Conservation (phyloP, 1,140 invertebrate species). For the Sitodiplosis mosellana region DNA sequence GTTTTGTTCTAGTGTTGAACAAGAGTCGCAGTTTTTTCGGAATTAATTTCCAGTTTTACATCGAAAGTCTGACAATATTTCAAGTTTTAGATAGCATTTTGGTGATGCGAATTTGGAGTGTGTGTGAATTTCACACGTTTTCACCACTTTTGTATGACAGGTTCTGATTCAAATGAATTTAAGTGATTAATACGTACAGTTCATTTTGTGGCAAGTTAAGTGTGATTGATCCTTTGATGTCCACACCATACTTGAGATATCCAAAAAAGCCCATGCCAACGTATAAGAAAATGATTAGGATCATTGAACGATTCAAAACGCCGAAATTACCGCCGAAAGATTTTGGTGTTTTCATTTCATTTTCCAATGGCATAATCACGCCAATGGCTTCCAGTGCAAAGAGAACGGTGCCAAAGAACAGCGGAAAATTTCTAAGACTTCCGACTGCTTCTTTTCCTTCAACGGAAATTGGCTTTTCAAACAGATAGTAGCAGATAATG, state of each 20-base stretch:
- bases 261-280: constrained; percentile 56
- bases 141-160: background rate
- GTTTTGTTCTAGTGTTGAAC: too few species aligned
- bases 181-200: constrained; percentile 26
- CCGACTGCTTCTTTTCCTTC: constrained; percentile 30
- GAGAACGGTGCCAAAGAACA: constrained; percentile 57
- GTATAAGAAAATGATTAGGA: constrained; percentile 43
- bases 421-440: constrained; percentile 29
- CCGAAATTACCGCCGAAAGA: constrained; percentile 45
- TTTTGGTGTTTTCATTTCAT: constrained; percentile 58
- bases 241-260: constrained; percentile 47
- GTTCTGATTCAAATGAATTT: background rate
- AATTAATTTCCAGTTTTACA: background rate
- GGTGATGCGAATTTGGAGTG: too few species aligned
- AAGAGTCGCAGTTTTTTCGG: too few species aligned
- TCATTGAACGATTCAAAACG: constrained; percentile 56
- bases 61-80: too few species aligned
- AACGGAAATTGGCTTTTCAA: constrained; percentile 30
- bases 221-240: constrained; percentile 41
- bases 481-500: constrained; percentile 50
- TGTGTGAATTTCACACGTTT: too few species aligned
- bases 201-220: constrained; percentile 37
- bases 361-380: constrained; percentile 62
- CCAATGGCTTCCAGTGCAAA: constrained; percentile 67
- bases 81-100: too few species aligned